Base-by-base conservation (phyloP, 2,888 invertebrate genomes). In the Amphipoea lucens region DNA sequence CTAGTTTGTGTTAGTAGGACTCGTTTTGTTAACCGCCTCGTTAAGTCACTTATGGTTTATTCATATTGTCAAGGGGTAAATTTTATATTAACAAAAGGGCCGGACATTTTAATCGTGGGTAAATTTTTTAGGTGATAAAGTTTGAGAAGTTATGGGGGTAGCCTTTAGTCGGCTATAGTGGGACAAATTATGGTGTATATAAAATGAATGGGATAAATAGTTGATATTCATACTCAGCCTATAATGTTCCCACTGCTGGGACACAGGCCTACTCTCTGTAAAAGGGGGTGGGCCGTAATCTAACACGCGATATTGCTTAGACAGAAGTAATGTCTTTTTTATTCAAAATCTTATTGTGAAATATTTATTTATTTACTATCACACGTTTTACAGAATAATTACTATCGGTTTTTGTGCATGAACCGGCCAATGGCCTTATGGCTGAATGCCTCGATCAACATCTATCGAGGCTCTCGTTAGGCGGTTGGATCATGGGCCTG, bases 111-210 rank as follows among this genome's bases (percentile, higher is more conserved):
- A 45, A 45, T 67, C 20, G 7, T 17, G 40, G 4, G 45, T 29
- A 7, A 36, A 78, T 83, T 83, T 81, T 81, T 78, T 48, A 63
- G 63, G 40, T 76, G 62, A 48, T 81, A 68, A 83, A 57, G 84
- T 78, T 78, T 48, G 14, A 12, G 5, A 48, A 48, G 45, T 83
- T 63, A 74, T 74, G 17, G 20, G 4, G 57, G 48, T 48, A 12
- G 45, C 12, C 5, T 76, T n/a, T 42, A 0, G 36, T n/a, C 17
- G 12, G 20, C 4, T 45, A 20, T 14, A 20, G 42, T 23, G 45
- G 11, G n/a, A 0, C 2, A 42, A 14, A 36, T 36, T 65, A 14
- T 40, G 17, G 9, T 11, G 0, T 0, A 9, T 36, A 14, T 23
- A 14, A 29, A 20, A 20, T 29, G 4, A 20, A 17, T 20, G 20